Evolutionary conservation across 2,797 vertebrate species (phyloP).

Genomic region (Sebastes diploproa): DNA sequence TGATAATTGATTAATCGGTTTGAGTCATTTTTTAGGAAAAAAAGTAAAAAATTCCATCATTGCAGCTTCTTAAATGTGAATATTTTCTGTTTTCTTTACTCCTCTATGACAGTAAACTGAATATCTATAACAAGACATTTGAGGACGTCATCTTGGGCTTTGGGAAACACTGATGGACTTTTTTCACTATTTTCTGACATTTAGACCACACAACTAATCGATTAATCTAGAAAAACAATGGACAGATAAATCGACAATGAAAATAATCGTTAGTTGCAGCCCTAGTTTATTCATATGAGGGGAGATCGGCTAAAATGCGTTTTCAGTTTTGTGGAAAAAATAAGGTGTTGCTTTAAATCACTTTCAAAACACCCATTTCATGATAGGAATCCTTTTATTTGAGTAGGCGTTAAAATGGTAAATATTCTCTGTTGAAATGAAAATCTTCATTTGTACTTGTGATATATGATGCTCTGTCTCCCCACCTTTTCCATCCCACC

Average conservation of each 20-base stretch:
- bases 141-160: too few relatives aligned
- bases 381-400: neutral
- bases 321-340: neutral
- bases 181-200: too few relatives aligned
- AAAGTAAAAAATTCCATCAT: neutral
- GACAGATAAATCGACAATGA: too few relatives aligned
- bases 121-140: too few relatives aligned
- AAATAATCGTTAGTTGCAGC: too few relatives aligned
- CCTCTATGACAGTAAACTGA: neutral
- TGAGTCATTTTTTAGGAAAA: too few relatives aligned
- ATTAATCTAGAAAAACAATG: too few relatives aligned
- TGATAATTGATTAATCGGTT: too few relatives aligned
- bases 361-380: neutral
- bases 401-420: constrained; percentile 1
- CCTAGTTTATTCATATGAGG: constrained; percentile 9
- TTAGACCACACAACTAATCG: too few relatives aligned
- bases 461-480: constrained; percentile 20
- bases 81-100: neutral
- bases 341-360: neutral
- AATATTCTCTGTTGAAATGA: constrained; percentile 9
- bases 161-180: too few relatives aligned
- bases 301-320: neutral
- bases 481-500: constrained; percentile 4
- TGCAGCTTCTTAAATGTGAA: neutral
- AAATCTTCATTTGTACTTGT: constrained; percentile 28